Evolutionary conservation across 2,113 vertebrate genomes (phyloP).

Genomic region (Corythoichthys haematopterus): DNA sequence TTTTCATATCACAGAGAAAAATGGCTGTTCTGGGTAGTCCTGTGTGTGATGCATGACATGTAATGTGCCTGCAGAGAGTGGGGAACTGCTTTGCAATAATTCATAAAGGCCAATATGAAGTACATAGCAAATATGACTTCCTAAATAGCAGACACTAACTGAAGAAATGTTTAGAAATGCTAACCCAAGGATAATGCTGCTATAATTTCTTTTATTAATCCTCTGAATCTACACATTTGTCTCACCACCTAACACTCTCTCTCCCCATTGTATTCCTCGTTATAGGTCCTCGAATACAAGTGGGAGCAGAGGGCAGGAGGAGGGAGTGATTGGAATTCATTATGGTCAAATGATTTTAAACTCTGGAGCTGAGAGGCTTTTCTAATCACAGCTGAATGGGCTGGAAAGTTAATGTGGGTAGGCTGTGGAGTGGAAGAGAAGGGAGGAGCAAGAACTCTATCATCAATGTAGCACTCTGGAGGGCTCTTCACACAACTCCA

Average conservation of each 20-base stretch:
- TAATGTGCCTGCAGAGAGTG: neutral
- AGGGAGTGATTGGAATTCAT: conserved; percentile 75
- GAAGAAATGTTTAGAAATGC: no score
- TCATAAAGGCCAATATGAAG: neutral
- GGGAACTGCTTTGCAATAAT: neutral
- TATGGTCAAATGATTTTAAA: conserved; percentile 78
- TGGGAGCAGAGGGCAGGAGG: conserved; percentile 63
- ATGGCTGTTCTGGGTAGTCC: neutral
- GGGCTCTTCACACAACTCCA: conserved; percentile 58
- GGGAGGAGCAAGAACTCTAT: conserved; percentile 52
- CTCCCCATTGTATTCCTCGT: conserved; percentile 44
- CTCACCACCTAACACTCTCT: conserved; percentile 34
- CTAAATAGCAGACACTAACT: no score
- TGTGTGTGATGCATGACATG: neutral
- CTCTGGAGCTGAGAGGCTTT: conserved; percentile 68
- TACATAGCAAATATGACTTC: no score
- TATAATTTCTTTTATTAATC: conserved; percentile 15
- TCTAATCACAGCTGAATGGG: conserved; percentile 75
- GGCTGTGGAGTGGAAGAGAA: conserved; percentile 54
- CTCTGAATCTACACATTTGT: conserved; percentile 32
- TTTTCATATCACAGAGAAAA: neutral
- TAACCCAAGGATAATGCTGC: neutral
- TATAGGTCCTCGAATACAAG: conserved; percentile 55
- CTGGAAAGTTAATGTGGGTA: conserved; percentile 63
- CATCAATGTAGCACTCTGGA: conserved; percentile 50